These are phyloP conservation scores for Diplazon laetatorius DNA, from an alignment of 2,888 invertebrate genomes.

Conservation along the genomic window DNA sequence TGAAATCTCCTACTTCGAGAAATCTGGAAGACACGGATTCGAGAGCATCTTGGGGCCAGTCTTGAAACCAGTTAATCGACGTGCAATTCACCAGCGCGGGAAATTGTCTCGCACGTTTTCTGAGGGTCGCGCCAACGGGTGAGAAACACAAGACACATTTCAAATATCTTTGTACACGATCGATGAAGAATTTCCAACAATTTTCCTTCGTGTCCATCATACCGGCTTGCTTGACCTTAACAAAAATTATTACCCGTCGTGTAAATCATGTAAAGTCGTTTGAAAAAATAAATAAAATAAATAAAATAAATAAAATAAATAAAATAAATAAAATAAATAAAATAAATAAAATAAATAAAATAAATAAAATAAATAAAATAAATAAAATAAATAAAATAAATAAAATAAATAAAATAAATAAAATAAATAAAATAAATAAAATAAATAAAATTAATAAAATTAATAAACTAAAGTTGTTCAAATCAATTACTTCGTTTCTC, in stretches of 20 bases:
- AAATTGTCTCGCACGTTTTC: slow-evolving; percentile 95
- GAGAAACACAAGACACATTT: slow-evolving; percentile 96
- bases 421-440: too few relatives aligned
- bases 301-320: background rate
- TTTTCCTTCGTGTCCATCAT: slow-evolving; percentile 94
- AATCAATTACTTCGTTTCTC: slow-evolving; percentile 86
- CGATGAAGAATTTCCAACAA: slow-evolving; percentile 97
- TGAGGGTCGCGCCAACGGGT: slow-evolving; percentile 94
- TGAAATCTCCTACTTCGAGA: slow-evolving; percentile 85
- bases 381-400: background rate
- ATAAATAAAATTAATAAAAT: too few relatives aligned
- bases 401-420: background rate
- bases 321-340: background rate
- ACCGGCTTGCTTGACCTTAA: slow-evolving; percentile 90
- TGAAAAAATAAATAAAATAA: background rate
- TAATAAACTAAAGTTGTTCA: too few relatives aligned
- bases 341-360: background rate
- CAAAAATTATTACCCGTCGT: slow-evolving; percentile 1
- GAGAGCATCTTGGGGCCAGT: slow-evolving; percentile 96
- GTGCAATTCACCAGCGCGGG: slow-evolving; percentile 97
- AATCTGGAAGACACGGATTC: slow-evolving; percentile 94
- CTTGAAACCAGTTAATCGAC: slow-evolving; percentile 98
- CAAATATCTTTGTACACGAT: slow-evolving; percentile 90
- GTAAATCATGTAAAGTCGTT: background rate
- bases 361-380: background rate